These are phyloP conservation scores for Rhynchonema sp. DNA, from an alignment of 2,888 invertebrate species.

Conservation along the genomic window DNA sequence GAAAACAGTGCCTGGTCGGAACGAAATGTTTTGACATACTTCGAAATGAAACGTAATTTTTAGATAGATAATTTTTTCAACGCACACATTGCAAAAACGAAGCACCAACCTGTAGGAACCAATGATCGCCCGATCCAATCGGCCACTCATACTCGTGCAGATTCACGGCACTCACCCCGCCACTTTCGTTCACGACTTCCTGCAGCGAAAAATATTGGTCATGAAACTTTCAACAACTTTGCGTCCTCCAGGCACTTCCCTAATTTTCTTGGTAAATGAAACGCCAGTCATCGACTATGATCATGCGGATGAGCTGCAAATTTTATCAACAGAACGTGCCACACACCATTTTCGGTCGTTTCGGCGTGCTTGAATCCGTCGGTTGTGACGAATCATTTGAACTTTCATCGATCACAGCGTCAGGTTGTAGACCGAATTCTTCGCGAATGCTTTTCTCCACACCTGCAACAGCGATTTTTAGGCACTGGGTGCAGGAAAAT, in stretches of 20 bases:
- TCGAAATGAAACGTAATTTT: too few relatives aligned
- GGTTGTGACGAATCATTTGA: not conserved
- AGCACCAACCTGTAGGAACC: not conserved
- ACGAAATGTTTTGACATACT: too few relatives aligned
- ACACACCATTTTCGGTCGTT: not conserved
- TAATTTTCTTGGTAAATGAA: too few relatives aligned
- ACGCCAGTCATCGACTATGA: too few relatives aligned
- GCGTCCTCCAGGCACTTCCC: too few relatives aligned
- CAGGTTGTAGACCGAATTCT: not conserved
- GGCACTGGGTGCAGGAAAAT: too few relatives aligned
- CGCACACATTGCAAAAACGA: not conserved
- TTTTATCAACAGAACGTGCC: not conserved
- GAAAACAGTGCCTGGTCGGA: constrained; percentile 27
- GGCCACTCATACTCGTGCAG: not conserved
- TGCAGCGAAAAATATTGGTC: too few relatives aligned
- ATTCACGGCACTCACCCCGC: not conserved
- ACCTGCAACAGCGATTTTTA: too few relatives aligned
- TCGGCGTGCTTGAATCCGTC: not conserved
- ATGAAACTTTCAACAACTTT: too few relatives aligned
- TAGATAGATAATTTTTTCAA: not conserved
- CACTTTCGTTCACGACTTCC: not conserved
- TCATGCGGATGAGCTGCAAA: too few relatives aligned
- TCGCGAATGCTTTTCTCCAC: not conserved
- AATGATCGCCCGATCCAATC: not conserved
- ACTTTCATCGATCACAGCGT: not conserved